Percentiles rank a stretch among this genome's conserved stretches.
Evolutionary conservation across 2,113 vertebrate species (phyloP).

Genomic region (Psammodynastes pulverulentus): DNA sequence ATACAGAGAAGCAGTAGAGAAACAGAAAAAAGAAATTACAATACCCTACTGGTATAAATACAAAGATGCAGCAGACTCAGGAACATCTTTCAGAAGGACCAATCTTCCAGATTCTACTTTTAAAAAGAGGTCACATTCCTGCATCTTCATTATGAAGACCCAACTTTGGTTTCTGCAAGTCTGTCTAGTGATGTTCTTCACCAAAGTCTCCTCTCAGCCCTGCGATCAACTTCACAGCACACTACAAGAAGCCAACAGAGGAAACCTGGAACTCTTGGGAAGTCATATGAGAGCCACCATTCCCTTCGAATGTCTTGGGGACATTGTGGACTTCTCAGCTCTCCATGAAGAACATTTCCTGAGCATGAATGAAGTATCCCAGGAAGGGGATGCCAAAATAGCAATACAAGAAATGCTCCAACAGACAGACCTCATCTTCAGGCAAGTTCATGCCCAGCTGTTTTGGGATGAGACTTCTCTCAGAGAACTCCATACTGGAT

Average conservation of each 20-base stretch:
- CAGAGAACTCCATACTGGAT: conserved; percentile 22
- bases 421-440: conserved; percentile 36
- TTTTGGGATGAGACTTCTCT: conserved; percentile 16
- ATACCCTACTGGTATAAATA: background rate
- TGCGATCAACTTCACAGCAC: background rate
- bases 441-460: background rate
- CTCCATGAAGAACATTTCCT: background rate
- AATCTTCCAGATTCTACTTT: background rate
- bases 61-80: background rate
- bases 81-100: background rate
- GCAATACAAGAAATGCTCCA: conserved; percentile 51
- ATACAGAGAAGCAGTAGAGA: background rate
- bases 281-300: conserved; percentile 19
- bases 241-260: background rate
- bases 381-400: conserved; percentile 2
- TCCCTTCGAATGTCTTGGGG: conserved; percentile 21
- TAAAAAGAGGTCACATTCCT: background rate
- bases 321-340: conserved; percentile 31
- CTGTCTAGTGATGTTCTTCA: background rate
- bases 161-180: background rate
- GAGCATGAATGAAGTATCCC: background rate
- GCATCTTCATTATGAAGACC: conserved; percentile 35
- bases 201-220: background rate
- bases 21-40: background rate
- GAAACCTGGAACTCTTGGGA: background rate